A percentile compares a stretch with the other conserved stretches of the same genome.
These are phyloP conservation scores for Lithophane socia DNA, from an alignment of 2,888 invertebrate genomes.

Conservation along the genomic window DNA sequence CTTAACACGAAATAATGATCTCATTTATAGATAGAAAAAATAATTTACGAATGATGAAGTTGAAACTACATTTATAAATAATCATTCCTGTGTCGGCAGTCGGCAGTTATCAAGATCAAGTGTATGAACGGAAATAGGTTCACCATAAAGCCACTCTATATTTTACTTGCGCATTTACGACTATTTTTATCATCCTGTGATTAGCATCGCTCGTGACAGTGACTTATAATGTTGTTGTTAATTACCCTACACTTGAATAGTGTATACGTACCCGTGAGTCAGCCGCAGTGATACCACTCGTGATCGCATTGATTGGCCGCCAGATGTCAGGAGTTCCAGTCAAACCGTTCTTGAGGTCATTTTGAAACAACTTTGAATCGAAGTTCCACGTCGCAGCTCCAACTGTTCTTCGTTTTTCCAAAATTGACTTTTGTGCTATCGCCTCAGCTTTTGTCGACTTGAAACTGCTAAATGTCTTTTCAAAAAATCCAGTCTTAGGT, in stretches of 20 bases:
- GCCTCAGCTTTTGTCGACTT: slow-evolving; percentile 86
- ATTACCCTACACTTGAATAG: slow-evolving; percentile 62
- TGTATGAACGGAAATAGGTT: slow-evolving; percentile 31
- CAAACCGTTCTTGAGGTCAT: slow-evolving; percentile 90
- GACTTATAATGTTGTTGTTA: slow-evolving; percentile 53
- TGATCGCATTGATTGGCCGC: slow-evolving; percentile 92
- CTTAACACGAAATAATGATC: slow-evolving; percentile 45
- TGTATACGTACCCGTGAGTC: slow-evolving; percentile 87
- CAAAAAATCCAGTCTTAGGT: slow-evolving; percentile 87
- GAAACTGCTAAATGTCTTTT: slow-evolving; percentile 87
- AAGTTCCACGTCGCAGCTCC: slow-evolving; percentile 93
- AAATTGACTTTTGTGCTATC: slow-evolving; percentile 85
- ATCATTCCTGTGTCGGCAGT: slow-evolving; percentile 10
- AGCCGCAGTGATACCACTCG: slow-evolving; percentile 90
- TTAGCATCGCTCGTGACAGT: slow-evolving; percentile 57
- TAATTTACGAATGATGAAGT: slow-evolving; percentile 16
- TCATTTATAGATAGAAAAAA: slow-evolving; percentile 35
- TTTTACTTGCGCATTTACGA: slow-evolving; percentile 44
- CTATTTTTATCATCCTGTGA: slow-evolving; percentile 50
- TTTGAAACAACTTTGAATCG: slow-evolving; percentile 91
- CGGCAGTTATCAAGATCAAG: slow-evolving; percentile 35
- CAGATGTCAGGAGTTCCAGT: slow-evolving; percentile 93
- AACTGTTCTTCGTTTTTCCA: slow-evolving; percentile 92
- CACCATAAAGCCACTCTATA: slow-evolving; percentile 24
- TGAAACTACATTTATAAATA: slow-evolving; percentile 7